Conservation (phyloP, 2,797 vertebrate species). For the Serranus cabrilla region DNA sequence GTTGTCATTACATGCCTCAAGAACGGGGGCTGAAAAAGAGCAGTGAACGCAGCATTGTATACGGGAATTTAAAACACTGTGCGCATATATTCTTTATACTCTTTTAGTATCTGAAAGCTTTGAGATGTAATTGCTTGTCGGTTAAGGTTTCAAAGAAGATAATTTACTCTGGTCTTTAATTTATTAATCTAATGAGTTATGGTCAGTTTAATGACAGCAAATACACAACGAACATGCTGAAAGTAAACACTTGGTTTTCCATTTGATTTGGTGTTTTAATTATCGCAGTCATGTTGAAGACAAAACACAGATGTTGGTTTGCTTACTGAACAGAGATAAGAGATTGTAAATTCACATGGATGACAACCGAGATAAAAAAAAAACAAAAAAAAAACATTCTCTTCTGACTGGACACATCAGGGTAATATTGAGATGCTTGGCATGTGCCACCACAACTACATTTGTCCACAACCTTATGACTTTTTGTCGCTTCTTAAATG, state of each 20-base stretch:
- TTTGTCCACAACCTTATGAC: background rate
- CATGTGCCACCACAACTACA: background rate
- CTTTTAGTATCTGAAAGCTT: background rate
- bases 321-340: slow-evolving; percentile 30
- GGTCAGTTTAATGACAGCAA: background rate
- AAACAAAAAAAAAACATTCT: slow-evolving; percentile 28
- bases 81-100: background rate
- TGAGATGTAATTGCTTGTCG: no score
- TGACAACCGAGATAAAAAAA: slow-evolving; percentile 32
- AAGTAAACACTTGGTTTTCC: slow-evolving; percentile 16
- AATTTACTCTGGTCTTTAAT: no score
- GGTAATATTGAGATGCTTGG: slow-evolving; percentile 4
- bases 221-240: background rate
- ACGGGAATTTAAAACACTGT: background rate
- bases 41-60: slow-evolving; percentile 15
- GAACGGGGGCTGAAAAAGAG: background rate
- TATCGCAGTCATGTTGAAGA: slow-evolving; percentile 55
- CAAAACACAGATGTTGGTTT: slow-evolving; percentile 54
- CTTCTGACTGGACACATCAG: slow-evolving; percentile 11
- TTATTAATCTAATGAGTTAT: background rate
- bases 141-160: no score
- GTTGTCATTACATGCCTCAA: accelerated
- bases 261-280: slow-evolving; percentile 73
- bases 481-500: background rate
- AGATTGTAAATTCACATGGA: slow-evolving; percentile 35